phyloP scores from a whole-genome alignment of 2,797 vertebrate species.

The Cygnus olor region DNA sequence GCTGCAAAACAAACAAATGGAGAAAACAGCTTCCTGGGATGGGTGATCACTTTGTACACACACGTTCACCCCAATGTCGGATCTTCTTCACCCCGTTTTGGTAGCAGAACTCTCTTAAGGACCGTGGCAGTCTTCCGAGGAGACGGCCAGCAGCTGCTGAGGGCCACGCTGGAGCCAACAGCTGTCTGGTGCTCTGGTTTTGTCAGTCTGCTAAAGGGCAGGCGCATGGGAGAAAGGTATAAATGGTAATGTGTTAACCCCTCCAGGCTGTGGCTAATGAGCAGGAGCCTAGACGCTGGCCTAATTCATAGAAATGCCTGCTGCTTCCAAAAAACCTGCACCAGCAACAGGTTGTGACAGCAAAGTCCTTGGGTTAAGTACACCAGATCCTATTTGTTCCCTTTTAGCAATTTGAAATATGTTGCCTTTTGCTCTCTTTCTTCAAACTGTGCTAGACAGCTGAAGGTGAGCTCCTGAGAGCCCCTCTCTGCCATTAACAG shows the following conservation, averaged over 20 bases:
- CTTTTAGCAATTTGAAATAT: not conserved
- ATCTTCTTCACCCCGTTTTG: not conserved
- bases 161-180: not conserved
- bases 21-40: not conserved
- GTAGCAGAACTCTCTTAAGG: not conserved
- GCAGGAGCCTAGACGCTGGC: not conserved
- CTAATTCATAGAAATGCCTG: not conserved
- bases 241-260: not conserved
- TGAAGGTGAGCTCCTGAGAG: not conserved
- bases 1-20: not conserved
- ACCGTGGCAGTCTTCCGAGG: not conserved
- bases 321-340: not conserved
- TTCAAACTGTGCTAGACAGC: not conserved
- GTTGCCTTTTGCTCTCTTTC: not conserved
- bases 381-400: not conserved
- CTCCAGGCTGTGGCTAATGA: not conserved
- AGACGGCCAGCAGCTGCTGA: not conserved
- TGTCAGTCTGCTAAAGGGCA: constrained; percentile 8
- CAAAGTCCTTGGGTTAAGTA: not conserved
- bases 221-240: not conserved
- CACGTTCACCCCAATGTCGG: not conserved
- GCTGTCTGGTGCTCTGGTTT: not conserved
- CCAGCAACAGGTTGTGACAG: not conserved
- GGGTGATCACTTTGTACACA: not conserved
- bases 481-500: not conserved